Conservation (phyloP, 1,140 invertebrate species). For the Cylas formicarius region DNA sequence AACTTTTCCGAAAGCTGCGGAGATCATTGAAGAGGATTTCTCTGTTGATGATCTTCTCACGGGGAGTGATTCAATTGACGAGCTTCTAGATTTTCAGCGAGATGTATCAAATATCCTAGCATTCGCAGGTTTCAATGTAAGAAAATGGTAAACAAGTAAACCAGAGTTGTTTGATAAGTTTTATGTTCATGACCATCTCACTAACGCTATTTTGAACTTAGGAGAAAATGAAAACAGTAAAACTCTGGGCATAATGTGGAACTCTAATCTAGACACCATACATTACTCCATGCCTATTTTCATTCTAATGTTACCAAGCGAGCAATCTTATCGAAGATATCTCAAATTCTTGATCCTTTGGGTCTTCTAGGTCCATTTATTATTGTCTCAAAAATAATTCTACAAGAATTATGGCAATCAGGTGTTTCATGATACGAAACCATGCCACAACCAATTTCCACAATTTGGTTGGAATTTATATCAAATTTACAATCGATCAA, state of each 20-base stretch:
- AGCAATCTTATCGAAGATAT: conserved; percentile 18
- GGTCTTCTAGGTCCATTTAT: conserved; percentile 29
- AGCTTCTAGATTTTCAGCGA: conserved; percentile 17
- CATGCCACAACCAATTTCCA: conserved; percentile 15
- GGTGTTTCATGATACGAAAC: conserved; percentile 28
- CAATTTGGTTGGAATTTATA: conserved; percentile 26
- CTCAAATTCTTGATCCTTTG: conserved; percentile 32
- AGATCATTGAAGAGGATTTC: conserved; percentile 13
- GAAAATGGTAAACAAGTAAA: conserved; percentile 40
- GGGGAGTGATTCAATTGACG: conserved; percentile 16
- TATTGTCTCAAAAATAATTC: conserved; percentile 24
- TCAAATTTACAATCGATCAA: conserved; percentile 22
- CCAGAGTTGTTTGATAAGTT: background rate
- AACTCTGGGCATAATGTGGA: conserved; percentile 8
- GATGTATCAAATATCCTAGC: conserved; percentile 7
- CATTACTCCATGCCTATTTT: conserved; percentile 5
- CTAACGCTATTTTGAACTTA: background rate
- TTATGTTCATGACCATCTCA: background rate
- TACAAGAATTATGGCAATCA: conserved; percentile 27
- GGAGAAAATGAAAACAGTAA: conserved; percentile 9
- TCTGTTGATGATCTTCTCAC: conserved; percentile 26
- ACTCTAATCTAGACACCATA: conserved; percentile 3
- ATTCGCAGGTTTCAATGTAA: conserved; percentile 29
- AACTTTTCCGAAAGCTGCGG: background rate
- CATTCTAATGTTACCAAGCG: conserved; percentile 19